These are phyloP conservation scores for Cantharis rustica DNA, from an alignment of 2,888 invertebrate genomes.

Conservation along the genomic window DNA sequence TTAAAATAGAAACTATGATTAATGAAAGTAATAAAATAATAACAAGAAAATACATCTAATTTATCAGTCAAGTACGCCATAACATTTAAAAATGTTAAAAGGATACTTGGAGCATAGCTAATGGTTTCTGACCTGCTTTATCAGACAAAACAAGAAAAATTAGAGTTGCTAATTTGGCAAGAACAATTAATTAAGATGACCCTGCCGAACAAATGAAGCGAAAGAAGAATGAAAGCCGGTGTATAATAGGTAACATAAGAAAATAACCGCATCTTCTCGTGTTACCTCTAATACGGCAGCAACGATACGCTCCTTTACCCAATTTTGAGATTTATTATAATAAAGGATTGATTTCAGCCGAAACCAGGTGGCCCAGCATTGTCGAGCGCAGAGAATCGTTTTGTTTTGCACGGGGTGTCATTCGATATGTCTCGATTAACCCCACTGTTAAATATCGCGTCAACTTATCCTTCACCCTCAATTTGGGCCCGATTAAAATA, in stretches of 20 bases:
- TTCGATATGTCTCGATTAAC: slow-evolving; percentile 21
- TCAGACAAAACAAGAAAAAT: slow-evolving; percentile 21
- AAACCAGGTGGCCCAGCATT: slow-evolving; percentile 33
- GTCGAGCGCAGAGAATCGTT: not conserved
- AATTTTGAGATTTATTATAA: slow-evolving; percentile 38
- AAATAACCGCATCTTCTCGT: slow-evolving; percentile 35
- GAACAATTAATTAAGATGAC: slow-evolving; percentile 29
- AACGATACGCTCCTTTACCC: slow-evolving; percentile 41
- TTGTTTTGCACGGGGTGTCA: slow-evolving; percentile 24
- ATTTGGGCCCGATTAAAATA: not conserved
- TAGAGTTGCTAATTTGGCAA: slow-evolving; percentile 12
- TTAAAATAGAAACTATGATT: not conserved
- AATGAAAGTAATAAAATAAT: not conserved
- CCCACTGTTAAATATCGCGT: slow-evolving; percentile 20
- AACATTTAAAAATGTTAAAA: not conserved
- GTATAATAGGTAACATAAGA: slow-evolving; percentile 13
- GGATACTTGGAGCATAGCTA: not conserved
- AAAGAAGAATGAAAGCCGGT: slow-evolving; percentile 26
- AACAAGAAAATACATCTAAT: not conserved
- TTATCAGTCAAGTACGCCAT: not conserved
- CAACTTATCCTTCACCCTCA: slow-evolving; percentile 10
- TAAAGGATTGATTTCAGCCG: slow-evolving; percentile 37
- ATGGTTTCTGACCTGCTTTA: slow-evolving; percentile 14
- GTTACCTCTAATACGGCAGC: slow-evolving; percentile 33
- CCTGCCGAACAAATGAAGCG: slow-evolving; percentile 33